These are phyloP conservation scores for Gallinago nigripennis DNA, from an alignment of 2,797 vertebrate genomes.

Conservation along the genomic window DNA sequence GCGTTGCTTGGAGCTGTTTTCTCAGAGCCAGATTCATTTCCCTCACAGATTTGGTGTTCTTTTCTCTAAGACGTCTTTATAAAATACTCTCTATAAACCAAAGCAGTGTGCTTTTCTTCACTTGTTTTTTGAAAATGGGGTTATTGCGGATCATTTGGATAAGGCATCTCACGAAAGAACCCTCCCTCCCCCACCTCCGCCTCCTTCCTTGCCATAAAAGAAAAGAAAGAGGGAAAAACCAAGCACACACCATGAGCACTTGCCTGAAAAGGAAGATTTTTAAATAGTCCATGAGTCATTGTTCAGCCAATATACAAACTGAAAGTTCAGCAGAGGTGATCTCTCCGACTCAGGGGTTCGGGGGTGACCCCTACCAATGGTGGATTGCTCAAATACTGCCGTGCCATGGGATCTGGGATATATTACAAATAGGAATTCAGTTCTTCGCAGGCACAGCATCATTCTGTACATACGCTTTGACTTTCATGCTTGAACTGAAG, in stretches of 20 bases:
- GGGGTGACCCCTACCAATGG: accelerated
- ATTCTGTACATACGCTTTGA: not conserved
- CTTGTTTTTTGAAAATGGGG: not conserved
- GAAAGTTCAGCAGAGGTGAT: not conserved
- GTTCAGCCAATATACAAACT: not conserved
- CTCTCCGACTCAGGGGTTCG: not conserved
- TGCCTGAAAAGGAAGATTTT: not conserved
- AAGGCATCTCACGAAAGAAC: not conserved
- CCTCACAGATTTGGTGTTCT: slow-evolving; percentile 35
- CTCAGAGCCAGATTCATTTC: slow-evolving; percentile 52
- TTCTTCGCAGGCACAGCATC: not conserved
- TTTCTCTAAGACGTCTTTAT: slow-evolving; percentile 46
- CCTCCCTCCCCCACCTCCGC: not conserved
- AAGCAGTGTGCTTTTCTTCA: not conserved
- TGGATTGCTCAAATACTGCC: not conserved
- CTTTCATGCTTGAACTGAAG: not conserved
- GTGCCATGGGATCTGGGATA: not conserved
- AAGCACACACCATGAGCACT: not conserved
- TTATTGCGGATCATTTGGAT: slow-evolving; percentile 1
- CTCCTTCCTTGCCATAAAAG: not conserved
- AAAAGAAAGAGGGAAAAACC: not conserved
- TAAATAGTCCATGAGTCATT: not conserved
- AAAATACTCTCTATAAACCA: slow-evolving; percentile 32
- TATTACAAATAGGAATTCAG: not conserved
- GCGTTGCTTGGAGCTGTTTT: slow-evolving; percentile 42